Percentiles rank a stretch among this genome's conserved stretches.
phyloP scores from a whole-genome alignment of 2,797 vertebrate genomes.

The Lepilemur ruficaudatus region DNA sequence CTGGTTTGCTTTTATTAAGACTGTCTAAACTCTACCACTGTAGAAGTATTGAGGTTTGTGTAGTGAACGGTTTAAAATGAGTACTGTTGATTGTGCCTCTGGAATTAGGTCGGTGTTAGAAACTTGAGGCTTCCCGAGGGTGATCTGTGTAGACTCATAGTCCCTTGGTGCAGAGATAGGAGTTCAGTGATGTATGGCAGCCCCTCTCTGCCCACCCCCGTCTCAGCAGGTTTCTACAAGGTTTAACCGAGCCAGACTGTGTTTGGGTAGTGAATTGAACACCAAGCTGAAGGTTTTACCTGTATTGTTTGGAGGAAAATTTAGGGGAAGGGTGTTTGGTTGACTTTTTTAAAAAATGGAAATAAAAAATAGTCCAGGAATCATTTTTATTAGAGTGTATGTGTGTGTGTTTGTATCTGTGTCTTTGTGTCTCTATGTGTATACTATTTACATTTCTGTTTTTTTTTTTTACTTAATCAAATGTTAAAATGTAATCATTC shows the following conservation, averaged over 20 bases:
- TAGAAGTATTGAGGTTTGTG: background rate
- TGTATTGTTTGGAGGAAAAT: background rate
- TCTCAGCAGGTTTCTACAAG: background rate
- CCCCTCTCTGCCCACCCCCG: rapidly evolving
- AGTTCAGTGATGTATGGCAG: background rate
- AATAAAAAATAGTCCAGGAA: background rate
- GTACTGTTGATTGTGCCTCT: background rate
- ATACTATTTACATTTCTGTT: background rate
- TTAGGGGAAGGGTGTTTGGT: background rate
- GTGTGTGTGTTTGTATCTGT: too few species aligned
- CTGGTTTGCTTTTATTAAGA: background rate
- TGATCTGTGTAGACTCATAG: background rate
- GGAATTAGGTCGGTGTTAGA: background rate
- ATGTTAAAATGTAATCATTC: background rate
- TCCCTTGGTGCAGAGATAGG: background rate
- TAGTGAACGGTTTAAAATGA: background rate
- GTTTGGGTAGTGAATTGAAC: background rate
- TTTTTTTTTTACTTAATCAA: background rate
- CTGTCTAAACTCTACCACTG: background rate
- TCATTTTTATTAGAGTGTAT: background rate
- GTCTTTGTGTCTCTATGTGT: background rate
- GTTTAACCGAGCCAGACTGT: background rate
- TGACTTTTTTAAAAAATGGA: background rate
- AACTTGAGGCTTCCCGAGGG: background rate
- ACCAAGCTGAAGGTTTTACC: background rate